Base-by-base conservation (phyloP, 1,140 invertebrate genomes). In the Melipona quadrifasciata region DNA sequence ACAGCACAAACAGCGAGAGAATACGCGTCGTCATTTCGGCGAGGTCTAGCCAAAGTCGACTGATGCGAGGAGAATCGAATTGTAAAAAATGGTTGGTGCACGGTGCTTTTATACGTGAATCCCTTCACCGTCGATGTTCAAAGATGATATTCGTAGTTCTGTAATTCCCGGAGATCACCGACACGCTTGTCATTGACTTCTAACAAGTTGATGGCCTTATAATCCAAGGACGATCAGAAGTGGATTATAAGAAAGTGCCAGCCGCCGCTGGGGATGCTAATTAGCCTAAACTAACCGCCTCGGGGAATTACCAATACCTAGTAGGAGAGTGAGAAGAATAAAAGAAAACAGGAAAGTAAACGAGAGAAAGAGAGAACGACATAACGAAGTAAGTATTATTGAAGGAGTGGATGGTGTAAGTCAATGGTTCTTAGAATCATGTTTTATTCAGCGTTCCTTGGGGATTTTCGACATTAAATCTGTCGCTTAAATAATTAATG, bases 131-230 rank as follows among this genome's bases (percentile, higher is more conserved):
- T 58, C 57, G 19, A 86, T 81, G 84, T 82, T 67, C 76, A 74
- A 85, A 71, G 75, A 78, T 87, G 27, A 77, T 27, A 47, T 24
- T 10, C 16, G 39, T 27, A 75, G 47, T 77, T 77, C 61, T 76
- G 21, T 39, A 74, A 86, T 57, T 55, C 75, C 68, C n/a, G 53
- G 58, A 67, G 53, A 80, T n/a, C 55, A 24, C 47, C 51, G 19
- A 14, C 70, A 14, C 47, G 55, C 79, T 65, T 55, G 58, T 77
- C 67, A 90, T 77, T 82, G 81, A 68, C 70, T 77, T 34, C 72
- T 31, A 74, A 57, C 53, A 65, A 91, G 89, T 90, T 68, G 90
- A 80, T 79, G 91, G 83, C 91, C 91, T 92, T 91, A 89, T 61
- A 70, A 58, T 75, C 17, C 91, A 92, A 81, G 91, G 91, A 82